Evolutionary conservation across 1,140 invertebrate species (phyloP), one percentile per base, ranked within the genome.

Genomic region (Drosophila kurseongensis): DNA sequence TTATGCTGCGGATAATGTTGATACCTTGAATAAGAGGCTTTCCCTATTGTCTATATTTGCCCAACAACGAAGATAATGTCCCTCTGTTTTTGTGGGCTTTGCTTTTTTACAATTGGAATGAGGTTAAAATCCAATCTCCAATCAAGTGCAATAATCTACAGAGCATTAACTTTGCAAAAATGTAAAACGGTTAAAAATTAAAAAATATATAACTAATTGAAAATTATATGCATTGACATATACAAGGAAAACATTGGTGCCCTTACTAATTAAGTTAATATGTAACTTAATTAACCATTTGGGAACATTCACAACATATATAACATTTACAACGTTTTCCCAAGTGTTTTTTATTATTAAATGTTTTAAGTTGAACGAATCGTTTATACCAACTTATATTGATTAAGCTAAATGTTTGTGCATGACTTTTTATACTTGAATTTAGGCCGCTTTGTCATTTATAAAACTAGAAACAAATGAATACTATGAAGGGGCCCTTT

Each of bases 1-100:
- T 57, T 69, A 71, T 69, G 67, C 63, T 55, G 63, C 36, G 36
- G 51, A 71, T 71, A 57, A 58, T 48, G 65, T 50, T 71, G 67
- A 71, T 71, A 71, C 51, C 65, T 71, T 29, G 36, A 50, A 57
- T 41, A 57, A 48, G 67, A 36, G 65, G 29, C 69, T 42, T 50
- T 69, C 44, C n/a, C 44, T 51, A 58, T 50, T 69, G 67, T 69
- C 42, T 56, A 9, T 55, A 9, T 13, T 16, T 12, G 60, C 7
- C 18, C 12, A 52, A 52, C 47, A 52, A 61, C 41, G n/a, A 36
- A 5, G 13, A 16, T 57, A 40, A 45, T 47, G 51, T 10, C 13
- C 27, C 14, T 18, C 5, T 50, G 9, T 45, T 13, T 36, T 5
- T 32, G 14, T 45, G 50, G 38, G 27, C 27, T 16, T 54, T 38